phyloP scores from a whole-genome alignment of 2,888 invertebrate genomes.

The Emmelina monodactyla region DNA sequence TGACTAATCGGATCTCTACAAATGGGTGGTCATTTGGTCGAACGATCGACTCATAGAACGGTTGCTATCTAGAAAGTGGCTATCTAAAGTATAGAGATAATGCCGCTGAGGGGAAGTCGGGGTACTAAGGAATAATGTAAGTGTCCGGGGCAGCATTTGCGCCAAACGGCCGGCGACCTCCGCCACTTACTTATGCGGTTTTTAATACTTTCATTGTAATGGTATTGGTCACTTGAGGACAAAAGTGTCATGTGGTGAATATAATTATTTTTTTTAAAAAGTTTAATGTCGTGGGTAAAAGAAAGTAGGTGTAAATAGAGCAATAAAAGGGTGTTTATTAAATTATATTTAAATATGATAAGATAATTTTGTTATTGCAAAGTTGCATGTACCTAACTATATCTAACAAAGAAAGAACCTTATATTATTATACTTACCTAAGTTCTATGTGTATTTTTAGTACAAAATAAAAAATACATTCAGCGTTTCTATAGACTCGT shows the following conservation, averaged over 20 bases:
- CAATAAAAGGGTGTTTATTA: too few relatives aligned
- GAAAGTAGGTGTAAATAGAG: neutral
- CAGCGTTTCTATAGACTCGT: slow-evolving; percentile 20
- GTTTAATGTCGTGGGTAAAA: too few relatives aligned
- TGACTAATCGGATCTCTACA: slow-evolving; percentile 61
- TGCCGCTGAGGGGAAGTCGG: slow-evolving; percentile 40
- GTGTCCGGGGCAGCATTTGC: slow-evolving; percentile 65
- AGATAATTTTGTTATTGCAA: too few relatives aligned
- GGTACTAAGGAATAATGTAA: slow-evolving; percentile 58
- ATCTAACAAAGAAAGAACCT: too few relatives aligned
- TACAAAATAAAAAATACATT: too few relatives aligned
- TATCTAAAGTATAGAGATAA: slow-evolving; percentile 66
- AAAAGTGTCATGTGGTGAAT: slow-evolving; percentile 18
- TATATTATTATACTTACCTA: too few relatives aligned
- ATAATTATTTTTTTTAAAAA: too few relatives aligned
- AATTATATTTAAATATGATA: too few relatives aligned
- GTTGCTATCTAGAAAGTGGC: slow-evolving; percentile 54
- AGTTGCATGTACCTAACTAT: too few relatives aligned
- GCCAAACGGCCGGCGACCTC: slow-evolving; percentile 63
- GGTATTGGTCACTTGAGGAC: slow-evolving; percentile 37
- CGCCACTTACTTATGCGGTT: slow-evolving; percentile 65
- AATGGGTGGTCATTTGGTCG: slow-evolving; percentile 58
- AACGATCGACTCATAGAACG: slow-evolving; percentile 51
- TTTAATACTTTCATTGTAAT: slow-evolving; percentile 74
- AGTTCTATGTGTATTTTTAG: too few relatives aligned